Base-by-base conservation (phyloP, 2,888 invertebrate genomes). In the Amiota communis region DNA sequence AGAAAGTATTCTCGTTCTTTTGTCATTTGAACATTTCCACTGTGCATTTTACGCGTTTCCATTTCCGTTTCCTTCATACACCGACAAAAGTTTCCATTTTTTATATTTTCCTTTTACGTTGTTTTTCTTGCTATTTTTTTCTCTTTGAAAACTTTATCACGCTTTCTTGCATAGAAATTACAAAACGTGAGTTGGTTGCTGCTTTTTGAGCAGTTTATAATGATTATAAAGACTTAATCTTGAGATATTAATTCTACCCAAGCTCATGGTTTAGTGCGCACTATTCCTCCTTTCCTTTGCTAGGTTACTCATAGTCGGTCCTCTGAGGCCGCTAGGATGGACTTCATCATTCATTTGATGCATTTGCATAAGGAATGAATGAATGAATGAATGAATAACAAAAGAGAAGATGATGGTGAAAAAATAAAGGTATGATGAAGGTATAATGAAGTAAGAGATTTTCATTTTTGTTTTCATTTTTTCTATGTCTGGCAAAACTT, bases 341-440 rank as follows among this genome's bases (percentile, higher is more conserved):
- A 63, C 63, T 63, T 63, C 23, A 63, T 63, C 36, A 63, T 63
- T 63, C 63, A 63, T 63, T 63, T 63, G 63, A 46, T 36, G 63
- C 46, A 63, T 63, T 63, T 63, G 63, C 63, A 23, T 63, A 46
- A 46, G 2, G 15, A 20, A 17, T n/a, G 4, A 51, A n/a, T 51
- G 11, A 13, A 1, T 13, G 51, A 11, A 51, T 2, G 51, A 11
- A 51, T 2, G 4, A n/a, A 51, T 2, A 23, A 23, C n/a, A n/a
- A n/a, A n/a, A n/a, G n/a, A n/a, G n/a, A 3, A 23, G n/a, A n/a
- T n/a, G 36, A 36, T 4, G 36, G 6, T 36, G 36, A 6, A 36
- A 36, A 36, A 36, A 4, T 0, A 0, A 36, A 36, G 36, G 36
- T 36, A 6, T 2, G 36, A 36, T 6, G 36, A 36, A 6, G 36